Evolutionary conservation across 2,113 vertebrate species (phyloP).

Genomic region (Mionectes macconnelli): DNA sequence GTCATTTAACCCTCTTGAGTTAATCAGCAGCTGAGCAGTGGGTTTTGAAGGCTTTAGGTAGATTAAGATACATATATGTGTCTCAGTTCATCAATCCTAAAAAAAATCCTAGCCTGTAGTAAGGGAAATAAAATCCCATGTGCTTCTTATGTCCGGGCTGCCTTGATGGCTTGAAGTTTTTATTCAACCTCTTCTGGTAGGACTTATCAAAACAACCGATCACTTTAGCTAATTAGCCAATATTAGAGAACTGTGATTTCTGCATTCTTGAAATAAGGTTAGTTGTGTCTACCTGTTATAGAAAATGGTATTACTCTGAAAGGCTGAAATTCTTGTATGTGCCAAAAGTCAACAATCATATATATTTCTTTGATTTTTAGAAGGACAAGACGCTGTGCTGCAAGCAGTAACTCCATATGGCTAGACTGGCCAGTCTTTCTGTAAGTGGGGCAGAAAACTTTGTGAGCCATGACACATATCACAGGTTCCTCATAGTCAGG

Average conservation of each 20-base stretch:
- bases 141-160: slow-evolving; percentile 6
- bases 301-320: background rate
- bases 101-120: background rate
- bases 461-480: accelerated
- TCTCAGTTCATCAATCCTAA: background rate
- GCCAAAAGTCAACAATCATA: background rate
- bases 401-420: accelerated
- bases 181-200: slow-evolving; percentile 3
- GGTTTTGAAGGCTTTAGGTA: slow-evolving; percentile 34
- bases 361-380: background rate
- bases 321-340: background rate
- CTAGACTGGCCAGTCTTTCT: background rate
- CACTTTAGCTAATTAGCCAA: background rate
- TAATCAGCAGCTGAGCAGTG: slow-evolving; percentile 51
- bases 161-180: background rate
- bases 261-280: background rate
- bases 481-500: accelerated
- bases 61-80: slow-evolving; percentile 14
- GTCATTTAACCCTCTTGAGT: slow-evolving; percentile 43
- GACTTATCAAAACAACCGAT: slow-evolving; percentile 36
- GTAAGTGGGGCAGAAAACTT: background rate
- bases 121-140: slow-evolving; percentile 14
- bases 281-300: background rate
- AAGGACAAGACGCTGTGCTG: background rate
- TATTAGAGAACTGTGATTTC: slow-evolving; percentile 5